These are phyloP conservation scores for Trididemnum clinides DNA, from an alignment of 23 tunicate genomes.

Conservation along the genomic window DNA sequence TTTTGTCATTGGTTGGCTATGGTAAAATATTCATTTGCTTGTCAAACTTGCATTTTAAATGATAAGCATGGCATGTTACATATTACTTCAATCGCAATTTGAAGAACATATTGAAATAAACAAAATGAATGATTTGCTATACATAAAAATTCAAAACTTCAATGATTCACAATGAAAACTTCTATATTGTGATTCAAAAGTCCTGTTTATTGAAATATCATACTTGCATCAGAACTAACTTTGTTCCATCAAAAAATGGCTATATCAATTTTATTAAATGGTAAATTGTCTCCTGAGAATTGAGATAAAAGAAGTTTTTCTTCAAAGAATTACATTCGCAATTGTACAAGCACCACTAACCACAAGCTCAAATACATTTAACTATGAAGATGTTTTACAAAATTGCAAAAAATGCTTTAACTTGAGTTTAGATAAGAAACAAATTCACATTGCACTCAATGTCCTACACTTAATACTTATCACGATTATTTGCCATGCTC, in stretches of 20 bases:
- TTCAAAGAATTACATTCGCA: neutral
- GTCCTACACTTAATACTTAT: neutral
- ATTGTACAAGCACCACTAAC: neutral
- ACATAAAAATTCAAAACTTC: neutral
- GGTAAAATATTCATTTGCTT: neutral
- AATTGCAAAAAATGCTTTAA: neutral
- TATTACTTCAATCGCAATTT: constrained; percentile 1
- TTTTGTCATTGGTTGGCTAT: neutral
- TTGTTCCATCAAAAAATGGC: too few species aligned
- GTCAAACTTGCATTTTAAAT: neutral
- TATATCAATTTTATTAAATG: neutral
- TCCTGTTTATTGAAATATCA: too few species aligned
- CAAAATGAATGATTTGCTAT: neutral
- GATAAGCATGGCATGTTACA: constrained; percentile 13
- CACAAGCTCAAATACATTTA: neutral
- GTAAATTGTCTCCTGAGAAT: neutral
- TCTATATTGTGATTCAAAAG: too few species aligned
- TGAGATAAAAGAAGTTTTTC: neutral
- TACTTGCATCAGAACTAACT: too few species aligned
- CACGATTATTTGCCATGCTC: neutral
- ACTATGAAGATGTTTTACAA: too few species aligned
- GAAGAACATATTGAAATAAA: neutral
- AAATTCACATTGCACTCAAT: neutral
- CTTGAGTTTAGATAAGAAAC: neutral
- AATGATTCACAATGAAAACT: neutral